A percentile compares a stretch with the other conserved stretches of the same genome.
Evolutionary conservation across 2,113 vertebrate genomes (phyloP).

Genomic region (Albula glossodonta): DNA sequence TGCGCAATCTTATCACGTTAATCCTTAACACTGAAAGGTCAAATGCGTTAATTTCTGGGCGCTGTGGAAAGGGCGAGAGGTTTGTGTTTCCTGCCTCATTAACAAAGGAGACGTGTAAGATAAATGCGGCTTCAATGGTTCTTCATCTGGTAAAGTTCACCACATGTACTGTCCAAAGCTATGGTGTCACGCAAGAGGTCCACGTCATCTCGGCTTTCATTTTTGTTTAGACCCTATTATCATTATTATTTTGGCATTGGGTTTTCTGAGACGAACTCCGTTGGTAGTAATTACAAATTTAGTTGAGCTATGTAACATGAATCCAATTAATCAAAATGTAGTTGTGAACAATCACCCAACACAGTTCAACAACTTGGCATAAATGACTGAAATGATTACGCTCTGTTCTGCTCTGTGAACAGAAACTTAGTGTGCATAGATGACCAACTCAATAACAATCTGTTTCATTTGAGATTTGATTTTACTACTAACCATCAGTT

Average conservation of each 20-base stretch:
- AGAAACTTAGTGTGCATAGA: too few species aligned
- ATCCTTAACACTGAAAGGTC: not conserved
- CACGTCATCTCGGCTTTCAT: not conserved
- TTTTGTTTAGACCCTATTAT: not conserved
- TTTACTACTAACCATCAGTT: not conserved
- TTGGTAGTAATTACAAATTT: too few species aligned
- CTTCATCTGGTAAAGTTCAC: not conserved
- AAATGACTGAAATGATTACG: too few species aligned
- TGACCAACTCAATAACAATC: too few species aligned
- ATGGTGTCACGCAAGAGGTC: not conserved
- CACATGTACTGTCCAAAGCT: not conserved
- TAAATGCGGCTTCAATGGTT: not conserved
- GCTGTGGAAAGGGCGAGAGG: constrained; percentile 7
- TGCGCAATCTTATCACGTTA: not conserved
- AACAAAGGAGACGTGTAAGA: not conserved
- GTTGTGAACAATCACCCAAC: too few species aligned
- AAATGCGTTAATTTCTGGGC: not conserved
- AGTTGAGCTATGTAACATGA: too few species aligned
- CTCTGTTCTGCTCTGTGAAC: too few species aligned
- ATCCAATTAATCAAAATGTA: too few species aligned
- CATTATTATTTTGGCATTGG: too few species aligned
- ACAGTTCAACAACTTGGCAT: too few species aligned
- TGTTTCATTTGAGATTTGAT: too few species aligned
- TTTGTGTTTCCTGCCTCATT: not conserved
- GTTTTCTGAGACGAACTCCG: too few species aligned